A percentile compares a stretch with the other conserved stretches of the same genome.
phyloP scores from a whole-genome alignment of 2,797 vertebrate genomes.

The Squalus acanthias region DNA sequence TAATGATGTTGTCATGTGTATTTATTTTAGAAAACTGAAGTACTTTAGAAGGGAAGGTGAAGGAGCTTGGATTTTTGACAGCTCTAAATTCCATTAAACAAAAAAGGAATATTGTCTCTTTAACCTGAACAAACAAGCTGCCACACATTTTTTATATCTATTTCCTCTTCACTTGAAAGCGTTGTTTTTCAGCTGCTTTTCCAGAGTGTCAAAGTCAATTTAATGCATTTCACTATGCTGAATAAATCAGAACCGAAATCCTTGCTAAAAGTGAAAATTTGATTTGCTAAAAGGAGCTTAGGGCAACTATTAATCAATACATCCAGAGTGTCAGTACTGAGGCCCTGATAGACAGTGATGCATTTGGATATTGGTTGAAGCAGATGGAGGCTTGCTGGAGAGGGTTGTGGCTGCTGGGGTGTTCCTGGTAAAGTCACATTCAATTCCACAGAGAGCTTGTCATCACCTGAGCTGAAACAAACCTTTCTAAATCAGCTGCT shows the following conservation, averaged over 20 bases:
- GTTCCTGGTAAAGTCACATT: conserved; percentile 37
- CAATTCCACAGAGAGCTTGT: conserved; percentile 38
- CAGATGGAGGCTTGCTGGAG: conserved; percentile 53
- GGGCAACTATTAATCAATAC: conserved; percentile 98
- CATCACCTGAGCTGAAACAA: conserved; percentile 38
- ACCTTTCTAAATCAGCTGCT: conserved; percentile 37
- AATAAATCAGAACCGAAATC: conserved; percentile 77
- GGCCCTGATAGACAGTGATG: conserved; percentile 76
- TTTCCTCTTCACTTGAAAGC: conserved; percentile 47
- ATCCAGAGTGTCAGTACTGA: conserved; percentile 82
- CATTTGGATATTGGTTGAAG: conserved; percentile 73
- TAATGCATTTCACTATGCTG: conserved; percentile 83
- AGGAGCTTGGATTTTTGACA: conserved; percentile 23
- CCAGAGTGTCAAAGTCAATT: conserved; percentile 88
- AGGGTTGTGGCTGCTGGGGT: conserved; percentile 38
- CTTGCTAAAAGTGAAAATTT: conserved; percentile 90
- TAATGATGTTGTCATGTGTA: background rate
- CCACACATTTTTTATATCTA: conserved; percentile 66
- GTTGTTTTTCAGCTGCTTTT: conserved; percentile 76
- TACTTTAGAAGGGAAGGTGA: background rate
- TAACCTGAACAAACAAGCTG: conserved; percentile 59
- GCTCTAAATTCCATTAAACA: conserved; percentile 25
- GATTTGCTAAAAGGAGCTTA: conserved; percentile 99
- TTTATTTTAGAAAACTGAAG: background rate
- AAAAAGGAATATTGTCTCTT: conserved; percentile 52